Evolutionary conservation across 1,140 invertebrate species (phyloP), one percentile per base, ranked within the genome.

Genomic region (Cepaea nemoralis): DNA sequence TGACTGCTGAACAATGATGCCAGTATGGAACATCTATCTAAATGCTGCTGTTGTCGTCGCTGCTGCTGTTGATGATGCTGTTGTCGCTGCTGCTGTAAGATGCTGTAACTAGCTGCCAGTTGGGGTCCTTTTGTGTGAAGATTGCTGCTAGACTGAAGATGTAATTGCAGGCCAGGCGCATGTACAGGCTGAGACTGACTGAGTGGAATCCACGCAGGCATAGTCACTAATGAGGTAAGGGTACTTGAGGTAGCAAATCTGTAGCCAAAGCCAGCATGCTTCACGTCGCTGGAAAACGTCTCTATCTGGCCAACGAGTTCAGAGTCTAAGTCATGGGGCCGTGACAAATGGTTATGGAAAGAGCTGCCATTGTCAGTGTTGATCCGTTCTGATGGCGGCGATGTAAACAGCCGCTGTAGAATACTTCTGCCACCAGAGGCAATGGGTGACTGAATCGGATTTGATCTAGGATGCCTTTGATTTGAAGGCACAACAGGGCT

Each of bases 211-310:
- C 50, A 74, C 0, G 16, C 40, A 39, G 66, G 67, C 66, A 19
- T 48, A 19, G 37, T 69, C n/a, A 69, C 63, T 14, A 69, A 42
- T 19, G 77, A 70, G 63, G 77, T 42, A 48, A 80, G 45, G 39
- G 24, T 76, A 50, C 33, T 70, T 69, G 77, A 80, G 77, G 66
- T 80, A 80, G 77, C 39, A 27, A 80, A 22, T 33, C 31, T 69
- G 40, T 80, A 45, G 40, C 35, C 42, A 8, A 69, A 6, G 8
- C n/a, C 45, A 24, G 63, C 3, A 55, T 55, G 50, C n/a, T 55
- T 8, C 50, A 55, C 22, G 8, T 5, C 19, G 2, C 16, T 22
- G n/a, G 50, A 14, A 14, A 22, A 8, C 19, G 3, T 19, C 50
- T 55, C n/a, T 31, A 19, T 0, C 0, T 37, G 59, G 39, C 19